Base-by-base conservation (phyloP, 1,140 invertebrate species). In the Drosophila ohnishii region DNA sequence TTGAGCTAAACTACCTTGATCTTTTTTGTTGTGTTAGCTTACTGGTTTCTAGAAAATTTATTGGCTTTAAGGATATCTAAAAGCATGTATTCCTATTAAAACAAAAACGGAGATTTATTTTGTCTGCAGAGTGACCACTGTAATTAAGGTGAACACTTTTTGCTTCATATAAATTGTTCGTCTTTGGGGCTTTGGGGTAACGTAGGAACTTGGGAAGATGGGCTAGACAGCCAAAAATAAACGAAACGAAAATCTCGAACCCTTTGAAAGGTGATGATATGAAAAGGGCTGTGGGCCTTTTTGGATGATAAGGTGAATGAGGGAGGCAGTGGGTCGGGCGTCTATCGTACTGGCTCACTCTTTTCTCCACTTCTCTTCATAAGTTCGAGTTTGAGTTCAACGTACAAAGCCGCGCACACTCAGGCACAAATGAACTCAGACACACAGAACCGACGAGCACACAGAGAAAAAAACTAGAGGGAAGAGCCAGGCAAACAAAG, bases 401-500 rank as follows among this genome's bases (percentile, higher is more conserved):
- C 78, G 83, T 82, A 86, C 83, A 86, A 75, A 82, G 63, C 60
- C 70, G 47, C 62, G 78, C 78, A 74, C 44, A 60, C 60, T 53
- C 10, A 13, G 14, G 35, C 16, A 50, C 0, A 58, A 57, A 66
- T 42, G 39, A 40, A 56, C 61, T 60, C 11, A 55, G 40, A 48
- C 37, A 61, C 22, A 47, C 25, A 62, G 35, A 37, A 42, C 42
- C 30, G 39, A 40, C 25, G 51, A 19, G 32, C 34, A 62, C 40
- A 50, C 50, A 14, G 34, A 35, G 16, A 58, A 45, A 64, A 25
- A 42, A 44, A 28, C 13, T 13, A 64, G 59, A 48, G 30, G 35
- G 55, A 63, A 63, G 69, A 83, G 55, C 61, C 75, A 75, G 60
- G 60, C 83, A 72, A 77, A 86, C 78, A 87, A 75, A 82, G 82